These are phyloP conservation scores for Ginglymostoma cirratum DNA, from an alignment of 2,113 vertebrate species.

Conservation along the genomic window DNA sequence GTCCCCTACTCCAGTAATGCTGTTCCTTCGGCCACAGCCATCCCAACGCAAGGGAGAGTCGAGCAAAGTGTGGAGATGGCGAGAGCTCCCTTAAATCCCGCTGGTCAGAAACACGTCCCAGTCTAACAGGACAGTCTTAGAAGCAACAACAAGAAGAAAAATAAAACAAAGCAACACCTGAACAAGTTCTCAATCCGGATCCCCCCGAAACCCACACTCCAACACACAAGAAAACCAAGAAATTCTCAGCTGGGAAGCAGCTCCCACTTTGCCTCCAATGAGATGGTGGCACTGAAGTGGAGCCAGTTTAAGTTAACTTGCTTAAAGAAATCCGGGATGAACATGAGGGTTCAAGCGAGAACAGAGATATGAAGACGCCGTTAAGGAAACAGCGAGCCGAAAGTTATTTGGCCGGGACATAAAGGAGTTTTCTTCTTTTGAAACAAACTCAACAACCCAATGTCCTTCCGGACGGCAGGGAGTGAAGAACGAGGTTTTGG, in stretches of 20 bases:
- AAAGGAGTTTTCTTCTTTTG: neutral
- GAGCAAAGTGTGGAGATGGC: no score
- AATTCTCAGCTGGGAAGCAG: no score
- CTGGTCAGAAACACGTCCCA: no score
- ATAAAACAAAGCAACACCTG: neutral
- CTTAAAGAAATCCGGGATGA: neutral
- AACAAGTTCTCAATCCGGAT: neutral
- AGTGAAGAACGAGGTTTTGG: neutral
- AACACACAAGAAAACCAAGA: no score
- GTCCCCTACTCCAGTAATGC: neutral
- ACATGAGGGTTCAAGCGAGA: neutral
- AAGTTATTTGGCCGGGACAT: neutral
- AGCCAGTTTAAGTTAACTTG: neutral
- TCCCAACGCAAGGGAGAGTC: no score
- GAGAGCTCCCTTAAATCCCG: no score
- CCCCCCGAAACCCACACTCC: no score
- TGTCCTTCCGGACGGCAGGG: neutral
- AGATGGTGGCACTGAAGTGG: neutral
- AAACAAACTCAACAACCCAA: no score
- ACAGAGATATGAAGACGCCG: no score
- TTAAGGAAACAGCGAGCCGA: neutral
- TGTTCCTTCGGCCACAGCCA: neutral
- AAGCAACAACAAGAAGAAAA: no score
- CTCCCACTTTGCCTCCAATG: no score
- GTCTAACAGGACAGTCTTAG: no score